phyloP scores from a whole-genome alignment of 1,140 invertebrate species.

The Drosophila parabipectinata region DNA sequence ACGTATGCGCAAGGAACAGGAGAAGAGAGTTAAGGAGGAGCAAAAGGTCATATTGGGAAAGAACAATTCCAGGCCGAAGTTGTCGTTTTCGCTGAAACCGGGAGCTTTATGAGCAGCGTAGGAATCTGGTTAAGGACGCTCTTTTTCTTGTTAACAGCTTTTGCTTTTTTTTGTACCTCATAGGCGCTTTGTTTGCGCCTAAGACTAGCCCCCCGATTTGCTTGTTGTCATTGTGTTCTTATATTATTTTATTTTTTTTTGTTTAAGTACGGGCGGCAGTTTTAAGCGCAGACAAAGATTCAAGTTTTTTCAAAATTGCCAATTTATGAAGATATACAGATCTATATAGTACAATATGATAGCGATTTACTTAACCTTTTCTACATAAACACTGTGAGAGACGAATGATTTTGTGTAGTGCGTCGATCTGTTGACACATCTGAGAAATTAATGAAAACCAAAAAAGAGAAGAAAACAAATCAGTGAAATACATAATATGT shows the following conservation, averaged over 20 bases:
- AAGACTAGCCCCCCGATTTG: conserved; percentile 35
- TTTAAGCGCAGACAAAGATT: conserved; percentile 51
- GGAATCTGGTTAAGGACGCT: conserved; percentile 5
- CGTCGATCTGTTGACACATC: conserved; percentile 53
- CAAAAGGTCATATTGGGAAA: conserved; percentile 98
- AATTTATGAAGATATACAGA: conserved; percentile 55
- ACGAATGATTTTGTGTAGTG: conserved; percentile 66
- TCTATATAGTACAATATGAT: conserved; percentile 71
- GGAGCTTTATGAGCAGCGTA: conserved; percentile 86
- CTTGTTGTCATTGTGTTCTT: conserved; percentile 60
- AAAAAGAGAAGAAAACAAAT: conserved; percentile 20
- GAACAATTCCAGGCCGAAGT: conserved; percentile 97
- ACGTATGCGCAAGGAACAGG: conserved; percentile 95
- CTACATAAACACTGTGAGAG: conserved; percentile 53
- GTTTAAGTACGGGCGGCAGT: conserved; percentile 30
- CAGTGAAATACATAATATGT: conserved; percentile 46
- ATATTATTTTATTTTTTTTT: conserved; percentile 42
- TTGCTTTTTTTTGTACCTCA: conserved; percentile 55
- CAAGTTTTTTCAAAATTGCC: conserved; percentile 55
- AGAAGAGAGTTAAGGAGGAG: conserved; percentile 95
- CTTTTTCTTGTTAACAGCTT: conserved; percentile 70
- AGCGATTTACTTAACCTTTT: conserved; percentile 64
- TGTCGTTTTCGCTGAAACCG: conserved; percentile 95
- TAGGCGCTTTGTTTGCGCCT: conserved; percentile 47
- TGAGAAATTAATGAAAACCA: conserved; percentile 34